Conservation (phyloP, 2,113 vertebrate species). For the Bostrychus sinensis region DNA sequence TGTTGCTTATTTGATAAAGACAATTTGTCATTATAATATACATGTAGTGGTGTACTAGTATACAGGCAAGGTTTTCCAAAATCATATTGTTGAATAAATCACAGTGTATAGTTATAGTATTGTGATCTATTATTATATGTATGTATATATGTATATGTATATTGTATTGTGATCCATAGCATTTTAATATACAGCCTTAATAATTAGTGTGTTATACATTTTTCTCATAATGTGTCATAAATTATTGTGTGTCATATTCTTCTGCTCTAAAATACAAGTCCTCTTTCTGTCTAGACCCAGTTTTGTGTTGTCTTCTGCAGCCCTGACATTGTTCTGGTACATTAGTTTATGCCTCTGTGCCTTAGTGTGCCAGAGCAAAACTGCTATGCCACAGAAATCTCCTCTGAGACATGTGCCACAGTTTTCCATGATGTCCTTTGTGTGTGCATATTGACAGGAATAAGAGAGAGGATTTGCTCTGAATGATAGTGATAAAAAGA, state of each 20-base stretch:
- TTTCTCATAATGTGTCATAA: too few species aligned
- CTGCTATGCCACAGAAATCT: slow-evolving; percentile 30
- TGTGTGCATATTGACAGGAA: slow-evolving; percentile 8
- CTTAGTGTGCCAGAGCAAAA: slow-evolving; percentile 40
- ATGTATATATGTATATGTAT: too few species aligned
- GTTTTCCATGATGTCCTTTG: slow-evolving; percentile 1
- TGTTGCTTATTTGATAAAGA: too few species aligned
- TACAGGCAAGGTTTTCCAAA: too few species aligned
- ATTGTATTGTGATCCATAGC: too few species aligned
- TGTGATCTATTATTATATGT: too few species aligned
- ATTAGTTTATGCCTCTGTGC: slow-evolving; percentile 27
- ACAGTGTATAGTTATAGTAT: too few species aligned
- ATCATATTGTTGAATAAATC: too few species aligned
- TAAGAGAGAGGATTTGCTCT: slow-evolving; percentile 46
- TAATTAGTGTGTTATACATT: too few species aligned
- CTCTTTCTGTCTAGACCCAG: not conserved
- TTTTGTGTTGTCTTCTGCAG: slow-evolving; percentile 2
- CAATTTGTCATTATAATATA: too few species aligned
- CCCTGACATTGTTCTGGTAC: slow-evolving; percentile 35
- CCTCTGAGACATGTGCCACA: slow-evolving; percentile 16
- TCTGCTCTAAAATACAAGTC: slow-evolving; percentile 5
- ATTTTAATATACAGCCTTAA: too few species aligned
- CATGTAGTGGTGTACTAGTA: too few species aligned
- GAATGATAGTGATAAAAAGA: slow-evolving; percentile 51
- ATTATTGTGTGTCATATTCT: not conserved